Base-by-base conservation (phyloP, 2,888 invertebrate genomes). In the Tiliacea citrago region DNA sequence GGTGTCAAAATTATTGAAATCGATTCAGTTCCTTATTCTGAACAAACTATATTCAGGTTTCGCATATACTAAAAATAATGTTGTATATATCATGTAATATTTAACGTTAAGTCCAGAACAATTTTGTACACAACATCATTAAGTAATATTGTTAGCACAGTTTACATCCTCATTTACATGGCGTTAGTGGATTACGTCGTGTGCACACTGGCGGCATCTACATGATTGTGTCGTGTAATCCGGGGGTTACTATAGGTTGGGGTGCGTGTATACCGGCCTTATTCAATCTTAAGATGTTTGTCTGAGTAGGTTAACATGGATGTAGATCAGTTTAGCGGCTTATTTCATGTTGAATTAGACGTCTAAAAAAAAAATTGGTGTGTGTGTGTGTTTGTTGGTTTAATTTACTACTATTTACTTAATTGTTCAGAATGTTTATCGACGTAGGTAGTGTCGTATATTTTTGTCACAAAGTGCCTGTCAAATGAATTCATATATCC, bases 131-230 rank as follows among this genome's bases (percentile, higher is more conserved):
- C 24, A 79, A 68, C 16, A 70, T 35, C 49, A 57, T 72, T 68
- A 49, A 69, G 61, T 77, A 68, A 66, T 72, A 77, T 73, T 73
- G 65, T 77, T 68, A 63, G 61, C 68, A 47, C 60, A 51, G 81
- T 57, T 58, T 42, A 76, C 60, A 55, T 53, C 10, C n/a, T 16
- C 35, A 69, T 29, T 61, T 71, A 63, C 76, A 51, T 29, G 63
- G 55, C 61, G 77, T 81, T 68, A 69, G 62, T 69, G 82, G 82
- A 82, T 81, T 74, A 81, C 10, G 13, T 9, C 24, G 8, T 78
- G 61, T 60, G 65, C n/a, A 51, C 35, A 70, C 60, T 66, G 24
- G 51, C 16, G 47, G 67, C 62, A 68, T 66, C 55, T 55, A 45
- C 51, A 68, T 55, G 69, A 77, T 81, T 63, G 57, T 66, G 21